A percentile compares a stretch with the other conserved stretches of the same genome.
phyloP scores from a whole-genome alignment of 2,797 vertebrate species.

The Acropternis orthonyx region DNA sequence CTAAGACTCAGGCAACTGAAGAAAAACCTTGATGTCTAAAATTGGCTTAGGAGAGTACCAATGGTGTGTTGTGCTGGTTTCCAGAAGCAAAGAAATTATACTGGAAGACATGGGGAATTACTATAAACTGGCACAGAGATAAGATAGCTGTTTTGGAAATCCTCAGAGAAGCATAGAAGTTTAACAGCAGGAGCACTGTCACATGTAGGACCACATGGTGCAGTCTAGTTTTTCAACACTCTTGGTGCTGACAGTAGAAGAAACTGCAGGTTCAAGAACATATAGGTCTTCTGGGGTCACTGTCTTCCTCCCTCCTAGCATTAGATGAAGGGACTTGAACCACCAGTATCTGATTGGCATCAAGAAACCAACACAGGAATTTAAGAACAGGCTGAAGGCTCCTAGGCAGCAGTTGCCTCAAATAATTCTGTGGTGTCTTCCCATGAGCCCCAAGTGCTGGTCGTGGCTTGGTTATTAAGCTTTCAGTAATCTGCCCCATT shows the following conservation, averaged over 20 bases:
- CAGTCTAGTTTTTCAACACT: background rate
- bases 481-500: background rate
- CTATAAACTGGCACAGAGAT: background rate
- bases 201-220: background rate
- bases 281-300: rapidly evolving
- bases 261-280: background rate
- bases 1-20: background rate
- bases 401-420: background rate
- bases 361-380: background rate
- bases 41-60: background rate
- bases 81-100: background rate
- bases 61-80: background rate
- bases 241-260: background rate
- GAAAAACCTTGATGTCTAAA: background rate
- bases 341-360: background rate
- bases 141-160: background rate
- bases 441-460: background rate
- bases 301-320: background rate
- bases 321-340: background rate
- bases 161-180: background rate
- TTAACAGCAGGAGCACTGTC: background rate
- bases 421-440: background rate
- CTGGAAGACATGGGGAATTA: background rate
- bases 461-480: background rate
- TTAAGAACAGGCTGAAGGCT: background rate